Conservation (phyloP, 2,888 invertebrate genomes). For the Nemotelus pantherinus region DNA sequence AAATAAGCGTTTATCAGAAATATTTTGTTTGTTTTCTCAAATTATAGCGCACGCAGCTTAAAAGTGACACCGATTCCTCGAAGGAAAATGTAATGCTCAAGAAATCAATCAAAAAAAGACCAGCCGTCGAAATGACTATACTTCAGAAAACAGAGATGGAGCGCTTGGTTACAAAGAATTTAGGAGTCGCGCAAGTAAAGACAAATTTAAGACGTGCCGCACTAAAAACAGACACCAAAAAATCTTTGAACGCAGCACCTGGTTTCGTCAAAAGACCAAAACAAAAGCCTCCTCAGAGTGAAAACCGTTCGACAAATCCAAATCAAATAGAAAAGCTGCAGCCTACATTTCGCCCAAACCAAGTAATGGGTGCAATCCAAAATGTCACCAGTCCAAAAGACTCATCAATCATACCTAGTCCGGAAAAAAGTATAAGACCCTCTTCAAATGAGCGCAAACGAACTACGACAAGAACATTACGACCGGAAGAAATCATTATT, state of each 20-base stretch:
- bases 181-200: too few species aligned
- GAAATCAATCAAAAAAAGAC: too few species aligned
- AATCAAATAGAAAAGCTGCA: too few species aligned
- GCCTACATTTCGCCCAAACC: conserved; percentile 54
- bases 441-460: conserved; percentile 41
- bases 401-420: conserved; percentile 58
- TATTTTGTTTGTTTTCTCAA: too few species aligned
- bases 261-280: neutral
- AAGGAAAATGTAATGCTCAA: too few species aligned
- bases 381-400: conserved; percentile 59
- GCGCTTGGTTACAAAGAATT: too few species aligned
- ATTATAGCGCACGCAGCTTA: too few species aligned
- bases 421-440: conserved; percentile 54
- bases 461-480: conserved; percentile 57
- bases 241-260: neutral
- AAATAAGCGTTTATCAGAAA: too few species aligned
- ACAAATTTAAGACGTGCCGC: too few species aligned
- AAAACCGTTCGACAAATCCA: neutral
- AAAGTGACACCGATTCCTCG: too few species aligned
- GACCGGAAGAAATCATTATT: conserved; percentile 59
- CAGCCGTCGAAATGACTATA: too few species aligned
- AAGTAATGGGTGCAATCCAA: conserved; percentile 62
- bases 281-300: neutral
- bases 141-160: too few species aligned
- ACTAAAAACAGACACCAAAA: neutral